A percentile compares a stretch with the other conserved stretches of the same genome.
Conservation (phyloP, 2,888 invertebrate genomes). For the Acanthacorydalis orientalis region DNA sequence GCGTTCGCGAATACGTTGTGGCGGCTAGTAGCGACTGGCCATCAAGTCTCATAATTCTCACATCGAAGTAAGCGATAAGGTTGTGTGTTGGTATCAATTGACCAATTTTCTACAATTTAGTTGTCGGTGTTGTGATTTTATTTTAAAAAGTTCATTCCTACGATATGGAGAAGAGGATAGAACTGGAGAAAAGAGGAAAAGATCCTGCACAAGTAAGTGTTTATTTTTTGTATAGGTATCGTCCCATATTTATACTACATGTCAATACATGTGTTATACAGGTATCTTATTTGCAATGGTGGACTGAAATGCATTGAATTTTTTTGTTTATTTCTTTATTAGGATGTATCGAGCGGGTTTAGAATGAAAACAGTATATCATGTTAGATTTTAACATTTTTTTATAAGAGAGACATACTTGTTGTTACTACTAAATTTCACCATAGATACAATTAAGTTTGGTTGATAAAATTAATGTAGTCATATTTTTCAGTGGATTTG, state of each 20-base stretch:
- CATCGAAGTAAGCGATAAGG: background rate
- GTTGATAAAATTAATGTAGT: no score
- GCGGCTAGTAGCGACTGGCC: conserved; percentile 3
- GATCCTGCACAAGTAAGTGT: conserved; percentile 72
- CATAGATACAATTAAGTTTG: no score
- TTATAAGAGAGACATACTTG: no score
- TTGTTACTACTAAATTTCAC: no score
- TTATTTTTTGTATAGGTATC: conserved; percentile 1
- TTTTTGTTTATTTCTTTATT: no score
- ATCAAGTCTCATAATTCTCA: background rate
- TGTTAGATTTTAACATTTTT: no score
- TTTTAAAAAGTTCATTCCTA: background rate
- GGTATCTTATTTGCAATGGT: background rate
- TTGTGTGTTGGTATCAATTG: background rate
- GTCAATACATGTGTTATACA: conserved; percentile 4
- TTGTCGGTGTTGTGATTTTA: background rate
- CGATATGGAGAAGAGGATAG: conserved; percentile 86
- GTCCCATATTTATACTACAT: conserved; percentile 3
- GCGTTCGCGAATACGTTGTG: conserved; percentile 3
- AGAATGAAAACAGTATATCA: no score
- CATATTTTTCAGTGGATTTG: no score
- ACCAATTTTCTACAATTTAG: no score
- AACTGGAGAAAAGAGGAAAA: conserved; percentile 83
- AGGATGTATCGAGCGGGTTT: no score
- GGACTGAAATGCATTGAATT: no score